Evolutionary conservation across 2,888 invertebrate species (phyloP).

Genomic region (Conomelus anceps): DNA sequence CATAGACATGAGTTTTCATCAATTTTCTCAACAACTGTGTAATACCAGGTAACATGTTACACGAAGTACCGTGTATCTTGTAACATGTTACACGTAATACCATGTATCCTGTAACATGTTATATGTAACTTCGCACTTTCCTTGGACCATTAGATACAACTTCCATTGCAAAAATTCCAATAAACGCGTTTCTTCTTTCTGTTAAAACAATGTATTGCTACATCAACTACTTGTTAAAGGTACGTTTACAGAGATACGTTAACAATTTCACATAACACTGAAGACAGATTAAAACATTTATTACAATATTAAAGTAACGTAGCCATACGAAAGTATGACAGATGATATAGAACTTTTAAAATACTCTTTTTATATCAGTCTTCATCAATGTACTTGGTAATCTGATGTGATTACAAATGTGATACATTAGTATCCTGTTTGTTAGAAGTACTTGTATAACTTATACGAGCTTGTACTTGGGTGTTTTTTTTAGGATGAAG

Average conservation of each 20-base stretch:
- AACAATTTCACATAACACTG: neutral
- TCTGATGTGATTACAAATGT: neutral
- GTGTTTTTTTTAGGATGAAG: no score
- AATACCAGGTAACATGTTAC: no score
- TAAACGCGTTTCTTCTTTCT: neutral
- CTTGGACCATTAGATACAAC: neutral
- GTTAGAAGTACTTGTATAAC: neutral
- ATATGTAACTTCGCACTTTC: neutral
- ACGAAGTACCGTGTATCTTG: no score
- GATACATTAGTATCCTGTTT: neutral
- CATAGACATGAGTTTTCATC: no score
- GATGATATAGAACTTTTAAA: neutral
- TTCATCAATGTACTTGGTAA: neutral
- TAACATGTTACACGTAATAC: no score
- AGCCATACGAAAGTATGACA: neutral
- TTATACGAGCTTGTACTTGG: no score
- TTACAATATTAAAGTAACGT: neutral
- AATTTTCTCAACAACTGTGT: no score
- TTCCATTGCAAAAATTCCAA: neutral
- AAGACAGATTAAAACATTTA: neutral
- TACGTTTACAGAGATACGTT: neutral
- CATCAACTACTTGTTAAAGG: neutral
- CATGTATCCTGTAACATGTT: no score
- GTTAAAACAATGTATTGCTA: neutral
- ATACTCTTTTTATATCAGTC: neutral